Evolutionary conservation across 2,797 vertebrate species (phyloP).

Genomic region (Capromys pilorides): DNA sequence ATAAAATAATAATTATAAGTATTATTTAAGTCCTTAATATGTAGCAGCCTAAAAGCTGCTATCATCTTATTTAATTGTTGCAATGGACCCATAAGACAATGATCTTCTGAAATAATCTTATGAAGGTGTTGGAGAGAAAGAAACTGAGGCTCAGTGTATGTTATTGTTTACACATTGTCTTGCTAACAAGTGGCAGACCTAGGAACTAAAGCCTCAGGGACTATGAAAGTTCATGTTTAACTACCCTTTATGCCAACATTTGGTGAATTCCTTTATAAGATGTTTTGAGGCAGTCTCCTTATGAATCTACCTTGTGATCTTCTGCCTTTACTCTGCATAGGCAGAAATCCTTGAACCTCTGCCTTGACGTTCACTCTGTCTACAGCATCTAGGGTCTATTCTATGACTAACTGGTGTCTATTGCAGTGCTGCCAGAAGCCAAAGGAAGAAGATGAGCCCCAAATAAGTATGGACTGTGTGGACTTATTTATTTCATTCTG

Average conservation of each 20-base stretch:
- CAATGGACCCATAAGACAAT: neutral
- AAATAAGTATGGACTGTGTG: neutral
- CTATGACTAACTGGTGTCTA: neutral
- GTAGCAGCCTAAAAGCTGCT: neutral
- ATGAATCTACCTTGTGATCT: neutral
- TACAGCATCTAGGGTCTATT: neutral
- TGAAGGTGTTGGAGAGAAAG: neutral
- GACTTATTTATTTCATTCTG: neutral
- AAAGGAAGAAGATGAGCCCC: neutral
- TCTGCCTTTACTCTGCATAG: neutral
- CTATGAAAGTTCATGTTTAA: neutral
- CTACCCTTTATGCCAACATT: neutral
- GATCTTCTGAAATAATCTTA: neutral
- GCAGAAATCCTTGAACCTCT: neutral
- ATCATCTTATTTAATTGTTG: slow-evolving; percentile 25
- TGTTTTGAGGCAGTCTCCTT: neutral
- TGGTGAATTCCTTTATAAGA: neutral
- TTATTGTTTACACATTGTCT: neutral
- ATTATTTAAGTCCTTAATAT: neutral
- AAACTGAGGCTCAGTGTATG: neutral
- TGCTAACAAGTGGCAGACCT: neutral
- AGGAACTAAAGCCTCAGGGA: neutral
- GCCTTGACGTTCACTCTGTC: neutral
- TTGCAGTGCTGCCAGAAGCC: neutral
- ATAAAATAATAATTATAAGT: slow-evolving; percentile 10